Evolutionary conservation across 1,140 invertebrate species (phyloP).

Genomic region (Brachionus rotundiformis): DNA sequence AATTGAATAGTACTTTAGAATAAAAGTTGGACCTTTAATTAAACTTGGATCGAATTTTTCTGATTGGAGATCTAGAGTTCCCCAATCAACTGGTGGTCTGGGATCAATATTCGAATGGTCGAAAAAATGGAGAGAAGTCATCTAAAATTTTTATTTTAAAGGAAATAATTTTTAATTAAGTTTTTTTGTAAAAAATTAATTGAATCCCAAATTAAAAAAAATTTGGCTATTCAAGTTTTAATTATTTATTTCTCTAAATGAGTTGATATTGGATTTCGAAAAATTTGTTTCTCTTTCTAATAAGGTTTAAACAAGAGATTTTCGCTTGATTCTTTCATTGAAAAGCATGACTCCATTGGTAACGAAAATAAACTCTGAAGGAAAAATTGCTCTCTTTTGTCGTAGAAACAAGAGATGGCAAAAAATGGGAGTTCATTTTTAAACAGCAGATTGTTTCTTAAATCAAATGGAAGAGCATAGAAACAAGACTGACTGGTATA

Average conservation of each 20-base stretch:
- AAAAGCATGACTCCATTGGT: conserved; percentile 49
- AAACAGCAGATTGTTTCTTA: conserved; percentile 27
- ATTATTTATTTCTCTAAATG: conserved; percentile 40
- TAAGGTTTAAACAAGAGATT: conserved; percentile 41
- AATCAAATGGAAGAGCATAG: conserved; percentile 7
- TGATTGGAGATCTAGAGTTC: background rate
- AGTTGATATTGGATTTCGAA: background rate
- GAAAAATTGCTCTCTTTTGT: conserved; percentile 7
- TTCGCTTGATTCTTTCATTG: conserved; percentile 25
- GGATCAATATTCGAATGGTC: conserved; percentile 32
- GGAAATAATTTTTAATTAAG: background rate
- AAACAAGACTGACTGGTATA: background rate
- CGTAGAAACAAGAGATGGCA: background rate
- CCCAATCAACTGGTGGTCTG: conserved; percentile 46
- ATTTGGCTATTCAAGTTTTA: conserved; percentile 10
- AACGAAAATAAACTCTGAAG: conserved; percentile 17
- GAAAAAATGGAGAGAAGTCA: conserved; percentile 50
- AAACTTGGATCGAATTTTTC: conserved; percentile 48
- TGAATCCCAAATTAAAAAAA: background rate
- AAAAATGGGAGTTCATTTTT: background rate
- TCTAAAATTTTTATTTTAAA: background rate
- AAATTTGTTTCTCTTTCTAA: conserved; percentile 16
- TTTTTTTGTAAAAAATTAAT: background rate
- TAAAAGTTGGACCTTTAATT: conserved; percentile 20
- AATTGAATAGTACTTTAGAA: conserved; percentile 41